A percentile compares a stretch with the other conserved stretches of the same genome.
phyloP scores from a whole-genome alignment of 2,888 invertebrate genomes.

The Lepidochitona cinerea region DNA sequence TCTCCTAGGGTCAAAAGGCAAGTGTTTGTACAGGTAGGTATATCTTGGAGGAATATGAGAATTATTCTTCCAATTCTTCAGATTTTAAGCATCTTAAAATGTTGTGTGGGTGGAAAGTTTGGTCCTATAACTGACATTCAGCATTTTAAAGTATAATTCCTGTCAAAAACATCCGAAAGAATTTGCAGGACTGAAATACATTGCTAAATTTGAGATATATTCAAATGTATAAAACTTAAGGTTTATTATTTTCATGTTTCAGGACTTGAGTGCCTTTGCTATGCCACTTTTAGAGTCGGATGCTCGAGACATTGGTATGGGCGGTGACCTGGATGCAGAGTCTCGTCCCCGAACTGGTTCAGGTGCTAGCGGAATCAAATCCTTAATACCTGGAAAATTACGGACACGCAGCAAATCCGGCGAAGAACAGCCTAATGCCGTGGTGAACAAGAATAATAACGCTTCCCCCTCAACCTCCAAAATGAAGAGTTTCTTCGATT shows the following conservation, averaged over 20 bases:
- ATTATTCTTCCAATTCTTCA: no score
- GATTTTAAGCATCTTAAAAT: no score
- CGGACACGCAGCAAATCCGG: constrained; percentile 54
- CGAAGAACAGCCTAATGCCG: constrained; percentile 42
- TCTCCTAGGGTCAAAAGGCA: no score
- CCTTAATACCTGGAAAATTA: constrained; percentile 15
- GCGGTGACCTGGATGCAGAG: constrained; percentile 45
- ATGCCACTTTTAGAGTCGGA: constrained; percentile 62
- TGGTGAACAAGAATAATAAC: constrained; percentile 29
- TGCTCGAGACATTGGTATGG: constrained; percentile 27
- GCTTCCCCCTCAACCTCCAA: constrained; percentile 54
- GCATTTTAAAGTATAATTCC: no score
- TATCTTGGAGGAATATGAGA: no score
- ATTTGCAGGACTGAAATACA: background rate
- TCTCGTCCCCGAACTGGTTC: constrained; percentile 61
- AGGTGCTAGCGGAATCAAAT: constrained; percentile 13
- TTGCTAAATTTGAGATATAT: background rate
- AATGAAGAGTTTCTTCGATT: constrained; percentile 63
- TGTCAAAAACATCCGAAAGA: no score
- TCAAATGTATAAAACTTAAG: background rate
- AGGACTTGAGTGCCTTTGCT: constrained; percentile 68
- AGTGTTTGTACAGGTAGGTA: no score
- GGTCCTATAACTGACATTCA: no score
- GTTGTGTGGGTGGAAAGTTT: no score
- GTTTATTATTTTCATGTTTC: constrained; percentile 28